Conservation (phyloP, 2,888 invertebrate genomes). For the Cremastobaeus sp. region DNA sequence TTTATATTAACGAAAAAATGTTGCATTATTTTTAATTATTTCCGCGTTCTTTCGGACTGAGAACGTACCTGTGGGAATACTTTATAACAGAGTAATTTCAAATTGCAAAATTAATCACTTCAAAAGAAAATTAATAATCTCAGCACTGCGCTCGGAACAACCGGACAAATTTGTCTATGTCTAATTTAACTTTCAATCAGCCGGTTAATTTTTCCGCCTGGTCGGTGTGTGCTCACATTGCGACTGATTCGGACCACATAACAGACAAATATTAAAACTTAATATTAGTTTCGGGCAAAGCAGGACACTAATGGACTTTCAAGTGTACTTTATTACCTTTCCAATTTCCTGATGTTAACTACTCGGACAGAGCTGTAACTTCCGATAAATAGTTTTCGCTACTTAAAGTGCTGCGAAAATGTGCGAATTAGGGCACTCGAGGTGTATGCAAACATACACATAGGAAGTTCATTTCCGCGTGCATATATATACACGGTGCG, state of each 20-base stretch:
- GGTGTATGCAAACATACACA: constrained; percentile 22
- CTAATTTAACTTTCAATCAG: too few species aligned
- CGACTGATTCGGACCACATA: constrained; percentile 20
- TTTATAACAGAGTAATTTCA: too few species aligned
- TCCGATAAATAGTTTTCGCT: constrained; percentile 30
- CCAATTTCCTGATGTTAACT: constrained; percentile 46
- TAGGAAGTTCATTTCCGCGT: constrained; percentile 21
- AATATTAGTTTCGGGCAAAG: constrained; percentile 44
- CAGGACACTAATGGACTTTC: constrained; percentile 53
- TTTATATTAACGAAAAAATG: too few species aligned
- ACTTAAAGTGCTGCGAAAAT: constrained; percentile 40
- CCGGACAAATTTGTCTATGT: too few species aligned
- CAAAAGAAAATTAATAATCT: too few species aligned
- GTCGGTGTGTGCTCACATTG: constrained; percentile 11
- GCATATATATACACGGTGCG: constrained; percentile 8
- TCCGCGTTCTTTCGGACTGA: too few species aligned
- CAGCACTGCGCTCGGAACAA: too few species aligned
- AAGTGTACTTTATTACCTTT: constrained; percentile 48
- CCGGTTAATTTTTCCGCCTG: neutral
- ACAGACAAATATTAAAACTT: constrained; percentile 47
- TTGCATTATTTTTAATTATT: too few species aligned
- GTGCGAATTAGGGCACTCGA: constrained; percentile 24
- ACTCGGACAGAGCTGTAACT: constrained; percentile 41
- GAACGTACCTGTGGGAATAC: too few species aligned
- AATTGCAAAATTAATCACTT: too few species aligned